Evolutionary conservation across 2,888 invertebrate species (phyloP).

Genomic region (Eupithecia exiguata): DNA sequence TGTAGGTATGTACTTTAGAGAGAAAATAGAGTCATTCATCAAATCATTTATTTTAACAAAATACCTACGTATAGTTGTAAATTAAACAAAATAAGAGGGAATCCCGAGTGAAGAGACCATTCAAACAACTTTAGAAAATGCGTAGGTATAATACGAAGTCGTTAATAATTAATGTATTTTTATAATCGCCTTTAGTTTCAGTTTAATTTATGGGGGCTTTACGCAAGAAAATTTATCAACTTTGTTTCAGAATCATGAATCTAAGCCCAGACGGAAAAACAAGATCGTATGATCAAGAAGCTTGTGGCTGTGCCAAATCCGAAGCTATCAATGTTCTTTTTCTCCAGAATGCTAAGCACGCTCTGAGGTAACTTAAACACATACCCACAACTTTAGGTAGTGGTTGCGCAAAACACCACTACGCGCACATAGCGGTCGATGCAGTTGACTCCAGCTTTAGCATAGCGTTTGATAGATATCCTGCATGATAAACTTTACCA

Average conservation of each 20-base stretch:
- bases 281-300: conserved; percentile 91
- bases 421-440: background rate
- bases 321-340: conserved; percentile 87
- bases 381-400: background rate
- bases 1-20: no score
- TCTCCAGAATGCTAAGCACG: conserved; percentile 85
- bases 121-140: no score
- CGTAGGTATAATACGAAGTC: no score
- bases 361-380: conserved; percentile 49
- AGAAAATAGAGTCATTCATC: no score
- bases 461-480: background rate
- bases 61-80: background rate
- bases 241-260: conserved; percentile 45
- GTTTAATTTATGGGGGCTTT: conserved; percentile 25
- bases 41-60: no score
- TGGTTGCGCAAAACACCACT: background rate
- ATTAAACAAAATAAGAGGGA: no score
- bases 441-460: background rate
- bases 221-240: background rate
- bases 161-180: no score
- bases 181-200: background rate
- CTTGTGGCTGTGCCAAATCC: conserved; percentile 87
- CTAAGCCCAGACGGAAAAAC: conserved; percentile 92
- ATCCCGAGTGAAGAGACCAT: no score
- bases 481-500: background rate